Evolutionary conservation across 1,140 invertebrate genomes (phyloP).

Genomic region (Leptinotarsa undecemlineata): DNA sequence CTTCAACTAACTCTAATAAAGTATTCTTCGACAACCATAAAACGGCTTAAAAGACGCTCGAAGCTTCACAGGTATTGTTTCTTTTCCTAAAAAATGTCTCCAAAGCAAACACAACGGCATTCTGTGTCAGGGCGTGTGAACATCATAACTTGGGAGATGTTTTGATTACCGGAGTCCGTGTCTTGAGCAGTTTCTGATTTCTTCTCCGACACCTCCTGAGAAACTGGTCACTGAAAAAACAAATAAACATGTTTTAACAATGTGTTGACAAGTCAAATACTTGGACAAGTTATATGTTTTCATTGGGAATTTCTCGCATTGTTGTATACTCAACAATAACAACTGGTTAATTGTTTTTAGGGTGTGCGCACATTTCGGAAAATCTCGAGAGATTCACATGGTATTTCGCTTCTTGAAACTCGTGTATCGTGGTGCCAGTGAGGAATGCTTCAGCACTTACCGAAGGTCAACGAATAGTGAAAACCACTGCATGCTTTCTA

Average conservation of each 20-base stretch:
- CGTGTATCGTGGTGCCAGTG: not conserved
- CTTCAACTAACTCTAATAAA: not conserved
- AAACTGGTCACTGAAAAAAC: slow-evolving; percentile 17
- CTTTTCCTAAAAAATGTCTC: slow-evolving; percentile 3
- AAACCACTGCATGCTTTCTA: not conserved
- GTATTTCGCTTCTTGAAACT: not conserved
- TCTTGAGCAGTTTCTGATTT: not conserved
- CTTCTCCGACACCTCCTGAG: slow-evolving; percentile 15
- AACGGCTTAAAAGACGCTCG: not conserved
- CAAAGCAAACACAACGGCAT: slow-evolving; percentile 14
- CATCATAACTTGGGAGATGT: slow-evolving; percentile 7
- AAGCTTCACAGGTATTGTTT: not conserved
- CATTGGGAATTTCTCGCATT: slow-evolving; percentile 19
- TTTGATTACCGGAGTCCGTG: slow-evolving; percentile 9
- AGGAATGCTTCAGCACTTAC: not conserved
- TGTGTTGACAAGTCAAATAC: slow-evolving; percentile 12
- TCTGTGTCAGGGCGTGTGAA: slow-evolving; percentile 18
- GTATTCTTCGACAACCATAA: not conserved
- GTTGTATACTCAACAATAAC: slow-evolving; percentile 16
- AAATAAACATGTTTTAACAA: slow-evolving; percentile 11
- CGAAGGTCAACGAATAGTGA: not conserved
- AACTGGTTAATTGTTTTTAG: slow-evolving; percentile 16
- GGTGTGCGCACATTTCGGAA: slow-evolving; percentile 9
- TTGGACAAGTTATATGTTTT: slow-evolving; percentile 19
- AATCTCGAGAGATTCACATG: slow-evolving; percentile 3